phyloP scores from a whole-genome alignment of 2,888 invertebrate species.

The Eilema caniola region DNA sequence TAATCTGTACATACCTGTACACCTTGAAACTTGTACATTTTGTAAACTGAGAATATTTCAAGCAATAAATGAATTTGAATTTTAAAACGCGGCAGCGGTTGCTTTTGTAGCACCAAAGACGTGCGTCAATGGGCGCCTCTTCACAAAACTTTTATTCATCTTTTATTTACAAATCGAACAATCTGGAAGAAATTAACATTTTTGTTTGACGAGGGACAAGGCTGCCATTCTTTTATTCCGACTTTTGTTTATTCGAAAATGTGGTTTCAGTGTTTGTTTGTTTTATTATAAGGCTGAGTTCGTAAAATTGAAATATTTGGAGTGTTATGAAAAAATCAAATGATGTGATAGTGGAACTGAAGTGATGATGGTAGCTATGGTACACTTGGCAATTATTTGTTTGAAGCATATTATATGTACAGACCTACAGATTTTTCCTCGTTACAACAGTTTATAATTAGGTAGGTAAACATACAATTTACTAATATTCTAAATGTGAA shows the following conservation, averaged over 20 bases:
- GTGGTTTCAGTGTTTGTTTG: constrained; percentile 36
- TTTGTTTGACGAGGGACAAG: constrained; percentile 36
- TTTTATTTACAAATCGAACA: constrained; percentile 54
- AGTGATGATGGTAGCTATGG: no score
- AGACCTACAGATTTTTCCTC: no score
- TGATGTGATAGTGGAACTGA: no score
- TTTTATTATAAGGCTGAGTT: constrained; percentile 15
- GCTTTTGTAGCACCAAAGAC: neutral
- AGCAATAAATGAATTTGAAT: no score
- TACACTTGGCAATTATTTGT: neutral
- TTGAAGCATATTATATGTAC: neutral
- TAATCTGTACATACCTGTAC: no score
- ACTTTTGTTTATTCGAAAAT: constrained; percentile 40
- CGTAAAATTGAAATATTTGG: neutral
- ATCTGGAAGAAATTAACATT: constrained; percentile 53
- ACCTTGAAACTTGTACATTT: no score
- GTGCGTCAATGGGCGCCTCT: neutral
- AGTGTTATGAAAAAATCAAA: neutral
- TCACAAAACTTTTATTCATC: constrained; percentile 18
- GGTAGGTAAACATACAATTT: no score
- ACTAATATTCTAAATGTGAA: no score
- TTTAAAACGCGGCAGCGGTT: no score
- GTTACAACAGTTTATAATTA: no score
- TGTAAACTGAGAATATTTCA: no score
- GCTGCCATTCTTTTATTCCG: constrained; percentile 26